A percentile compares a stretch with the other conserved stretches of the same genome.
phyloP scores from a whole-genome alignment of 1,140 invertebrate species.

The Penaeus indicus region DNA sequence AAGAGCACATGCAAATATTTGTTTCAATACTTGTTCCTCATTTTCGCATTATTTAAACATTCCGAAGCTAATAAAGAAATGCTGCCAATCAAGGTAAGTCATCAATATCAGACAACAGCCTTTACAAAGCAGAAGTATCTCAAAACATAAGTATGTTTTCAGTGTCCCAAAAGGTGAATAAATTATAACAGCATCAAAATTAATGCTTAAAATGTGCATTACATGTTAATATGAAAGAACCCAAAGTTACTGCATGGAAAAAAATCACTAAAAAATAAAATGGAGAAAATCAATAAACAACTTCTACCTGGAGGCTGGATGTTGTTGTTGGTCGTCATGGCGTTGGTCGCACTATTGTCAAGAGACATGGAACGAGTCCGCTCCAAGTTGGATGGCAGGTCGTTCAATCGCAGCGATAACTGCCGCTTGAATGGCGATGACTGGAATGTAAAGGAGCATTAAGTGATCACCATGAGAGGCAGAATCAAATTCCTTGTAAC shows the following conservation, averaged over 20 bases:
- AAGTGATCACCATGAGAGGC: background rate
- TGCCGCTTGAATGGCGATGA: slow-evolving; percentile 95
- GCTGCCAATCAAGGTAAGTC: too few relatives aligned
- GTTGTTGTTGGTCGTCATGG: slow-evolving; percentile 44
- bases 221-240: background rate
- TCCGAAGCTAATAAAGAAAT: too few relatives aligned
- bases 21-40: too few relatives aligned
- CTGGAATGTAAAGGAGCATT: slow-evolving; percentile 11
- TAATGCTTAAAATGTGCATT: background rate
- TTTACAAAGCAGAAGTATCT: too few relatives aligned
- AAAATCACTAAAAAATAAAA: background rate
- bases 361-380: slow-evolving; percentile 71
- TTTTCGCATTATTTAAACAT: too few relatives aligned
- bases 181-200: too few relatives aligned
- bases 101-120: too few relatives aligned
- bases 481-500: too few relatives aligned
- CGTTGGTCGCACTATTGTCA: slow-evolving; percentile 39
- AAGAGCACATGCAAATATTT: too few relatives aligned
- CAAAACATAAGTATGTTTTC: too few relatives aligned
- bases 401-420: slow-evolving; percentile 91
- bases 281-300: background rate
- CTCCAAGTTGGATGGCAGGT: slow-evolving; percentile 93
- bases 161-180: too few relatives aligned
- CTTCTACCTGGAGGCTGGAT: slow-evolving; percentile 53
- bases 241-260: slow-evolving; percentile 13